Conservation (phyloP, 2,888 invertebrate genomes). For the Nudaria mundana region DNA sequence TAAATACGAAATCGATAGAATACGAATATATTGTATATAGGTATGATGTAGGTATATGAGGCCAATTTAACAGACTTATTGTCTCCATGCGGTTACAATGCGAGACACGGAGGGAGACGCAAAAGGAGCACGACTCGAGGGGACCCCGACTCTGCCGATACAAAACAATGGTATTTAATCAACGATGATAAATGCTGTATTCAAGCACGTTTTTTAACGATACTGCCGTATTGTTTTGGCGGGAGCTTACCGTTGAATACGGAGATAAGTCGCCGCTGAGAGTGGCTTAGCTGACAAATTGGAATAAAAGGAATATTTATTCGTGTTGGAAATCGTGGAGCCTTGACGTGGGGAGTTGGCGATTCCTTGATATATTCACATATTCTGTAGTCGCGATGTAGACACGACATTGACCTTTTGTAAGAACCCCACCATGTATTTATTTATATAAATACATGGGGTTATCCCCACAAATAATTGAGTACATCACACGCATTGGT, state of each 20-base stretch:
- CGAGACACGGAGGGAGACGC: slow-evolving; percentile 65
- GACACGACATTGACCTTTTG: slow-evolving; percentile 34
- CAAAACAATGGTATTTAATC: slow-evolving; percentile 82
- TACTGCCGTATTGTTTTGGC: slow-evolving; percentile 79
- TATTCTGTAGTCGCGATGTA: slow-evolving; percentile 40
- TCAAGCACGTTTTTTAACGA: slow-evolving; percentile 80
- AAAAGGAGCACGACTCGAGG: slow-evolving; percentile 67
- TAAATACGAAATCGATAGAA: slow-evolving; percentile 58
- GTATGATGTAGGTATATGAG: slow-evolving; percentile 66
- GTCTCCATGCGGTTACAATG: slow-evolving; percentile 75
- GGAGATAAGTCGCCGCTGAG: slow-evolving; percentile 77
- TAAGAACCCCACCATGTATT: slow-evolving; percentile 13
- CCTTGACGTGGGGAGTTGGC: slow-evolving; percentile 40
- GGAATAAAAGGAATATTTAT: slow-evolving; percentile 81
- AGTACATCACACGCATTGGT: no score
- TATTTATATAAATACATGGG: not conserved
- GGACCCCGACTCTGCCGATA: slow-evolving; percentile 73
- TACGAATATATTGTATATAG: slow-evolving; percentile 52
- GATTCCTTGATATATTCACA: slow-evolving; percentile 51
- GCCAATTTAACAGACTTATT: slow-evolving; percentile 81
- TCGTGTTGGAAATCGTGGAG: slow-evolving; percentile 58
- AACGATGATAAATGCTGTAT: slow-evolving; percentile 81
- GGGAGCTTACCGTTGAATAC: slow-evolving; percentile 77
- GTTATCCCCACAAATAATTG: no score
- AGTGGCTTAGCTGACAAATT: slow-evolving; percentile 81